Conservation (phyloP, 2,797 vertebrate genomes). For the Halcyon badia region DNA sequence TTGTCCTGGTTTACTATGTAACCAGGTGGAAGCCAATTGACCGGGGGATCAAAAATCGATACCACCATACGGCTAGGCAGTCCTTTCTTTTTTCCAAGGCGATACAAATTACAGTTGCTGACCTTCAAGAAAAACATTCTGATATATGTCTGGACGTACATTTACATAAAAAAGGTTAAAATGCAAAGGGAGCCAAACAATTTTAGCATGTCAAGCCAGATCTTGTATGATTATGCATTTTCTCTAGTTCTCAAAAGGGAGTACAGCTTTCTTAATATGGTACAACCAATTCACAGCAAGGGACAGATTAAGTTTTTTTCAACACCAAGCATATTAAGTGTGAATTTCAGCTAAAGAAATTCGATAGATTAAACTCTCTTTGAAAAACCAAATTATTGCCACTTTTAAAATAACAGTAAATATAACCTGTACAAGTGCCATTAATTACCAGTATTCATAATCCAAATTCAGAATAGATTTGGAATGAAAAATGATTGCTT, state of each 20-base stretch:
- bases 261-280: neutral
- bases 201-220: neutral
- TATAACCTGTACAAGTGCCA: neutral
- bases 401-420: neutral
- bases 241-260: neutral
- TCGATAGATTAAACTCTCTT: neutral
- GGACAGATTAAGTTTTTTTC: neutral
- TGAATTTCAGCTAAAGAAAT: neutral
- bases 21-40: conserved; percentile 98
- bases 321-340: neutral
- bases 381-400: neutral
- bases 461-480: neutral
- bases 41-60: conserved; percentile 98
- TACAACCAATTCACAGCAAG: neutral
- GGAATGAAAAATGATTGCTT: neutral
- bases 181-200: neutral
- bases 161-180: neutral
- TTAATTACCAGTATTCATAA: neutral
- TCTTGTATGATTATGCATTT: neutral
- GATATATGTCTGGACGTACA: neutral
- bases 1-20: conserved; percentile 98
- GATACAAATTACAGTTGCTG: conserved; percentile 99
- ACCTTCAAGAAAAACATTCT: conserved; percentile 85
- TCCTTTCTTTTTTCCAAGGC: conserved; percentile 98
- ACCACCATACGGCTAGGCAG: conserved; percentile 99